phyloP scores from a whole-genome alignment of 1,140 invertebrate species.

The Sitobion miscanthi region DNA sequence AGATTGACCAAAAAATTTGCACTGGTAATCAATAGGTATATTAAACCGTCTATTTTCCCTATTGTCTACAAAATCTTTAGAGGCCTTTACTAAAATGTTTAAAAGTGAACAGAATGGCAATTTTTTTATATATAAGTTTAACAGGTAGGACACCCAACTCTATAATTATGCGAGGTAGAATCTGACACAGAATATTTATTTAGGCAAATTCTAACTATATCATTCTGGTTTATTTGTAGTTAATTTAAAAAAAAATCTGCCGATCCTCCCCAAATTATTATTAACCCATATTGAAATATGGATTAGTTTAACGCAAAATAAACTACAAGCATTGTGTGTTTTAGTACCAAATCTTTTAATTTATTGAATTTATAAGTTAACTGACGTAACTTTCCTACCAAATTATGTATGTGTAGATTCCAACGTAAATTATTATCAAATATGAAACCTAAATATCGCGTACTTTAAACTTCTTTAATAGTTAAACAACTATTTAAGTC shows the following conservation, averaged over 20 bases:
- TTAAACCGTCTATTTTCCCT: neutral
- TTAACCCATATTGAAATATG: neutral
- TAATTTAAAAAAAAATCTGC: neutral
- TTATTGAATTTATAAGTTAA: neutral
- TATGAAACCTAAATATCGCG: neutral
- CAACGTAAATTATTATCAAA: neutral
- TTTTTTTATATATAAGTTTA: slow-evolving; percentile 1
- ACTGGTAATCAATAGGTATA: neutral
- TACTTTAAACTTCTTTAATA: neutral
- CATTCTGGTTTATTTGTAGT: neutral
- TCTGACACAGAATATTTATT: neutral
- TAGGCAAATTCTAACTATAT: neutral
- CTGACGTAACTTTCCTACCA: neutral
- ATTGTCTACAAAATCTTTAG: neutral
- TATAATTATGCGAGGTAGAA: neutral
- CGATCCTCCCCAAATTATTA: neutral
- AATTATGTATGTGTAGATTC: neutral
- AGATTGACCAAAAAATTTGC: neutral
- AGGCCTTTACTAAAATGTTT: neutral
- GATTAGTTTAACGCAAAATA: neutral
- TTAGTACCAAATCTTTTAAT: neutral
- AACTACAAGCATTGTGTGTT: neutral
- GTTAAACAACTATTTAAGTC: neutral
- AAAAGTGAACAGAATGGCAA: slow-evolving; percentile 13
- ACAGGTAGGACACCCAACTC: neutral